Evolutionary conservation across 2,113 vertebrate species (phyloP).

Genomic region (cattle (Bos taurus)): ARS-UCD2.0 NC_037335.1:41229001-41229500

Average conservation of each 20-base stretch:
- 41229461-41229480: background rate
- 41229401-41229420: background rate
- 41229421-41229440: background rate
- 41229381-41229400: background rate
- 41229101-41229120: background rate
- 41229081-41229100: background rate
- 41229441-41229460: background rate
- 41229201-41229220: background rate
- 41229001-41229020: background rate
- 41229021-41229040: background rate
- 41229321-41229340: background rate
- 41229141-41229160: background rate
- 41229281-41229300: background rate
- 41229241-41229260: background rate
- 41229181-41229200: background rate
- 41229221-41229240: background rate
- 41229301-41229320: background rate
- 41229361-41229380: background rate
- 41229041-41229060: background rate
- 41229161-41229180: background rate
- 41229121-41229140: background rate
- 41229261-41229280: background rate
- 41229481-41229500: background rate
- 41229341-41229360: background rate
- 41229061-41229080: background rate